phyloP scores from a whole-genome alignment of 2,888 invertebrate genomes.

The Amiota communis region DNA sequence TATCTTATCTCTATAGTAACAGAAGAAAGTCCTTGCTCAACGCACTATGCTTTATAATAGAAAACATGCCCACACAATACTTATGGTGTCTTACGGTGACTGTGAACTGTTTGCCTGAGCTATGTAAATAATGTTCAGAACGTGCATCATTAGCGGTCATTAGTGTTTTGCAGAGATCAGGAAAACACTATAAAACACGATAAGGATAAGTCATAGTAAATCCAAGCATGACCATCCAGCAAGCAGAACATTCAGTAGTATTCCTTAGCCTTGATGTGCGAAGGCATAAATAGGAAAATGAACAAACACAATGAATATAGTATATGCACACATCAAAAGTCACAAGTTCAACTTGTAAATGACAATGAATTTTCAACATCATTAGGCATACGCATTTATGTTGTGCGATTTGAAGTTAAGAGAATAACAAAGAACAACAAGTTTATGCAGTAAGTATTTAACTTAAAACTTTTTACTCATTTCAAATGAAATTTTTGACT shows the following conservation, averaged over 20 bases:
- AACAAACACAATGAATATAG: not conserved
- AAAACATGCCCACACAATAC: too few relatives aligned
- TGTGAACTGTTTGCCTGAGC: not conserved
- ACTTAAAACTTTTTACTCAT: too few relatives aligned
- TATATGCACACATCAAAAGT: not conserved
- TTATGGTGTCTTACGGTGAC: too few relatives aligned
- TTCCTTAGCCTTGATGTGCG: not conserved
- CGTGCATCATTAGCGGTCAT: conserved; percentile 53
- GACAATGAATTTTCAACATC: not conserved
- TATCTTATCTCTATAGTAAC: not conserved
- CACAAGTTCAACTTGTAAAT: not conserved
- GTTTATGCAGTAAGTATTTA: not conserved
- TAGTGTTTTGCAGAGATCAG: conserved; percentile 5
- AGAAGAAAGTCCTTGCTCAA: too few relatives aligned
- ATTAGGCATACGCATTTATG: conserved; percentile 1
- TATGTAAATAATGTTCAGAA: conserved; percentile 47
- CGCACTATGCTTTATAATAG: too few relatives aligned
- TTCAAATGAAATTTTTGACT: not conserved
- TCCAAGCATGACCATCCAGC: too few relatives aligned
- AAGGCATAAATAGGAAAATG: conserved; percentile 32
- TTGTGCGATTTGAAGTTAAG: not conserved
- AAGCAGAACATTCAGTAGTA: too few relatives aligned
- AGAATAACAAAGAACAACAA: not conserved
- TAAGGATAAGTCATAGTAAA: conserved; percentile 44
- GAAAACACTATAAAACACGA: conserved; percentile 35